phyloP scores from a whole-genome alignment of 2,113 vertebrate species.

The Nerophis ophidion region DNA sequence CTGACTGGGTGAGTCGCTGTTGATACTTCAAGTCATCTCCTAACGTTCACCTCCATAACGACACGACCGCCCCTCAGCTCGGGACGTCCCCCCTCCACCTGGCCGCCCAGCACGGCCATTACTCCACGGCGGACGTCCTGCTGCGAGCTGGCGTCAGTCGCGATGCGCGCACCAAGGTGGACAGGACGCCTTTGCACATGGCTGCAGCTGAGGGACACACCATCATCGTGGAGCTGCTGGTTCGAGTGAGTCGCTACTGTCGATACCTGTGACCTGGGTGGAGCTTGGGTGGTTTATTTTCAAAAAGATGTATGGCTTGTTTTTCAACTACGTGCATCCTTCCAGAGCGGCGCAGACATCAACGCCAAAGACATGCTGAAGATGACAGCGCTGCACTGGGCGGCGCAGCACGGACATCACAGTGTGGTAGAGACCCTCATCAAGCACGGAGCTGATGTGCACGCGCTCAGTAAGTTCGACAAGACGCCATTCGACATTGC shows the following conservation, averaged over 20 bases:
- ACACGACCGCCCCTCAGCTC: constrained; percentile 63
- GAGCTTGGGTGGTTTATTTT: not conserved
- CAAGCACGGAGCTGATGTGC: constrained; percentile 81
- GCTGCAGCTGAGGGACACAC: constrained; percentile 84
- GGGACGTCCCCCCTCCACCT: constrained; percentile 89
- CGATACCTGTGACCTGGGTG: not conserved
- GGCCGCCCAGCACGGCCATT: constrained; percentile 87
- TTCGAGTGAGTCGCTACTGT: constrained; percentile 67
- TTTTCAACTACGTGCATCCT: not conserved
- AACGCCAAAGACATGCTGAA: constrained; percentile 95
- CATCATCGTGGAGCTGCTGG: constrained; percentile 82
- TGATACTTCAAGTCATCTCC: not conserved
- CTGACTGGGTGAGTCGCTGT: constrained; percentile 81
- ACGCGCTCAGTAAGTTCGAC: constrained; percentile 86
- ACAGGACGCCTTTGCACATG: constrained; percentile 90
- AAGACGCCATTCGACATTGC: constrained; percentile 90
- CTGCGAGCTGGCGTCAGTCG: constrained; percentile 87
- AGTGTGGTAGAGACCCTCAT: constrained; percentile 79
- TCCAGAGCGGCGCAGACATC: constrained; percentile 86
- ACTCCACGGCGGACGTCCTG: constrained; percentile 87
- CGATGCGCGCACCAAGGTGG: constrained; percentile 91
- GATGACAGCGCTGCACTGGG: constrained; percentile 94
- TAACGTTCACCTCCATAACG: not conserved
- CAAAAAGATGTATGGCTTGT: not conserved
- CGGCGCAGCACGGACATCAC: constrained; percentile 81